phyloP scores from a whole-genome alignment of 2,113 vertebrate genomes.

The Beaufortia kweichowensis region DNA sequence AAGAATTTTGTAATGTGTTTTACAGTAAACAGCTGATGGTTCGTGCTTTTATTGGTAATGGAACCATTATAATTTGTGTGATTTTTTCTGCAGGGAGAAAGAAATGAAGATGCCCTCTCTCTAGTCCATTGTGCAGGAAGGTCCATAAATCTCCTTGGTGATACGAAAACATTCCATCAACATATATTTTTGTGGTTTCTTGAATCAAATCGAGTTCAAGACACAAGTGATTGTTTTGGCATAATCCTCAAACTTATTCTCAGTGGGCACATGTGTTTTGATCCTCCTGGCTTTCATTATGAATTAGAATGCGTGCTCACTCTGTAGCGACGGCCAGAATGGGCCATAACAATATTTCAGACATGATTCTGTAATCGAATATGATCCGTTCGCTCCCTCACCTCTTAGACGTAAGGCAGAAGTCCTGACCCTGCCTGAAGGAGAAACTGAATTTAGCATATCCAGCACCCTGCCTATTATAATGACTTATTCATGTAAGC shows the following conservation, averaged over 20 bases:
- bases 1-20: too few species aligned
- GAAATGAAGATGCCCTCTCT: neutral
- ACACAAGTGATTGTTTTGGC: conserved; percentile 30
- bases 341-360: conserved; percentile 64
- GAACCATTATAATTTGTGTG: too few species aligned
- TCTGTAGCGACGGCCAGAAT: conserved; percentile 63
- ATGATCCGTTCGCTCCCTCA: conserved; percentile 58
- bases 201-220: conserved; percentile 34
- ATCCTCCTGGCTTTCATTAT: conserved; percentile 47
- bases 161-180: conserved; percentile 23
- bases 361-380: conserved; percentile 65
- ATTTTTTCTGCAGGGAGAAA: too few species aligned
- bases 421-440: conserved; percentile 57
- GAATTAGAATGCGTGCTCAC: conserved; percentile 73
- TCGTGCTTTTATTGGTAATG: too few species aligned
- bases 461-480: conserved; percentile 51
- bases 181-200: conserved; percentile 30
- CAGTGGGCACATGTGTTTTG: conserved; percentile 25
- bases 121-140: conserved; percentile 13
- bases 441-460: conserved; percentile 63
- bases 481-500: conserved; percentile 66
- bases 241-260: neutral
- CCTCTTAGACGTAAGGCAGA: conserved; percentile 56
- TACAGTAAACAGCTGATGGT: too few species aligned
- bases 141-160: conserved; percentile 33